Base-by-base conservation (phyloP, 2,888 invertebrate genomes). In the Chymomyza procnemis region DNA sequence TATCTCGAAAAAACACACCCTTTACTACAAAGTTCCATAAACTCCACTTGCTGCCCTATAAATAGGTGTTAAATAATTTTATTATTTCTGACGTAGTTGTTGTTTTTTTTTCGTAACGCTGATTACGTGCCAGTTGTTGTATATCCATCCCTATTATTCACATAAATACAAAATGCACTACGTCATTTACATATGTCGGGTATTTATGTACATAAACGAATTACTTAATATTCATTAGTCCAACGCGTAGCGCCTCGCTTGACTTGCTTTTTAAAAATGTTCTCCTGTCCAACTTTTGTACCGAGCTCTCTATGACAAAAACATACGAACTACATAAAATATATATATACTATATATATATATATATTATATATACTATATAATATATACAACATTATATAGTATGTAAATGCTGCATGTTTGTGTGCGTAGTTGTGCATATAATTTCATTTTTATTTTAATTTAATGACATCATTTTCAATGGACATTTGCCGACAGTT, bases 401-500 rank as follows among this genome's bases (percentile, higher is more conserved):
- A 26, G 34, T 34, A 41, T 41, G 12, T 12, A 41, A 41, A 41
- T 41, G 1, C 3, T 12, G 9, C n/a, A n/a, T 41, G 34, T 41
- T 41, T 12, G 34, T 41, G 34, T 41, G 12, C 9, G 12, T 41
- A 21, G 56, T 46, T 26, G 26, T 26, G 47, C 47, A 52, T 52
- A 12, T 63, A 56, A 55, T 47, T 56, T 55, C 58, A 48, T 50
- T 64, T 64, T 48, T 66, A 74, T 73, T 70, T 68, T 67, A 52
- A 68, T 69, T 76, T 76, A 78, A 78, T 80, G 76, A 75, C 76
- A 76, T 76, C 67, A 71, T 75, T 78, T 66, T 79, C 66, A 67
- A 68, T 64, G 66, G 65, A 71, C 63, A 69, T 56, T 16, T 14
- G 54, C 70, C 79, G 72, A 76, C 73, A 62, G 73, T 60, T 57